Percentiles rank a stretch among this genome's conserved stretches.
These are phyloP conservation scores for Solen grandis DNA, from an alignment of 1,140 invertebrate species.

Conservation along the genomic window DNA sequence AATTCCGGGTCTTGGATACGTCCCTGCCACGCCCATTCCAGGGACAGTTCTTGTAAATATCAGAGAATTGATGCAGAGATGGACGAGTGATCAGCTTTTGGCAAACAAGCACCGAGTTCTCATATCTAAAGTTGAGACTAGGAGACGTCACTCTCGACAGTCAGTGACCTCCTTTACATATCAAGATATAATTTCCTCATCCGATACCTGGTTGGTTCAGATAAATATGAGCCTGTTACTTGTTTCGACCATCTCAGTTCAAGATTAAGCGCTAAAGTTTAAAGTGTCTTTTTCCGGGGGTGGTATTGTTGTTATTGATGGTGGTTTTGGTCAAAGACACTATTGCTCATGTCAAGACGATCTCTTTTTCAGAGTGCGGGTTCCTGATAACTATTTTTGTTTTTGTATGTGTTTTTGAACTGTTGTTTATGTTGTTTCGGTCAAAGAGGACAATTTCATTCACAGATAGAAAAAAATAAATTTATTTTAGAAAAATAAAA, in stretches of 20 bases:
- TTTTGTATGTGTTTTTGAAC: too few relatives aligned
- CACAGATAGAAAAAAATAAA: too few relatives aligned
- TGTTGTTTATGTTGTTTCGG: too few relatives aligned
- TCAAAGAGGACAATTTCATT: too few relatives aligned
- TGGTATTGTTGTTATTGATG: too few relatives aligned
- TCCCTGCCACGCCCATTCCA: conserved; percentile 32
- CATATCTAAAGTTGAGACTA: conserved; percentile 85
- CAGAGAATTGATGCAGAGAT: conserved; percentile 52
- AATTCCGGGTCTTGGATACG: not conserved
- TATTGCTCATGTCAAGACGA: too few relatives aligned
- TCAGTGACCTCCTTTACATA: conserved; percentile 90
- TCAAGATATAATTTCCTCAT: conserved; percentile 85
- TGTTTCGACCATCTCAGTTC: conserved; percentile 61
- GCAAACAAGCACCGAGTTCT: conserved; percentile 86
- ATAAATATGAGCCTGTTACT: conserved; percentile 63
- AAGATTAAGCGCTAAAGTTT: not conserved
- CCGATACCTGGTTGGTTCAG: conserved; percentile 82
- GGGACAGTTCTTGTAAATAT: conserved; percentile 46
- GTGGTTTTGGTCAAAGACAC: too few relatives aligned
- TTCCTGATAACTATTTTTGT: too few relatives aligned
- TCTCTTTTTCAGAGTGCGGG: too few relatives aligned
- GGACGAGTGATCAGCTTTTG: conserved; percentile 52
- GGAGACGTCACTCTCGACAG: conserved; percentile 84
- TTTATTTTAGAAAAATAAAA: too few relatives aligned
- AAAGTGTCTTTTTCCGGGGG: too few relatives aligned